Base-by-base conservation (phyloP, 2,113 vertebrate genomes). In the Azemiops feae region DNA sequence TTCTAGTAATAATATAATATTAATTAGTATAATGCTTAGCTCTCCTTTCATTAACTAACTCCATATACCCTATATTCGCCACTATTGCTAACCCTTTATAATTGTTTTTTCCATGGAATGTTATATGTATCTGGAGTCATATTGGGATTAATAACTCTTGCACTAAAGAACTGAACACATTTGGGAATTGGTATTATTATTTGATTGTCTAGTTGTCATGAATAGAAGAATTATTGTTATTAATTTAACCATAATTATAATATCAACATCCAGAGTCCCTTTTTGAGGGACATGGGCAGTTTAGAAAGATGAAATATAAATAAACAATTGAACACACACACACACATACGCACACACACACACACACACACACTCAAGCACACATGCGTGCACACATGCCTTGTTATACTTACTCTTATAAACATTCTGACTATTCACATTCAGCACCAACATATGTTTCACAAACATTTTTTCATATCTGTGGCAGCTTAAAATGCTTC, bases 361-460 rank as follows among this genome's bases (percentile, higher is more conserved):
- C 57, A 8, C 7, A 2, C 57, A 58, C 57, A 58, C 57, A 58
- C 8, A 10, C 57, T 7, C 47, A 47, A 6, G 1, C 6, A 47
- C 47, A 47, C 6, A 47, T 8, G 1, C 6, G 7, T 8, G 7
- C 47, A 47, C 47, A 47, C 47, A 47, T 47, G 7, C 96, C 93
- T 96, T 96, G 89, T 64, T 94, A 89, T 93, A 89, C 34, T 60
- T 94, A 94, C 86, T 95, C 87, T 95, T 94, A 93, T 89, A 95
- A 94, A 91, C 0, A 0, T 89, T 94, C 93, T 92, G 92, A 94
- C 94, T 95, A 93, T 18, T 91, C 54, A 94, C 85, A 89, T 95
- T 96, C 93, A 95, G 88, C 95, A 39, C 34, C 0, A 0, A 90
- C 60, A 93, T 52, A 69, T 93, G 93, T 96, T 96, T 96, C 92